These are phyloP conservation scores for Myopa tessellatipennis DNA, from an alignment of 2,888 invertebrate genomes.

Conservation along the genomic window DNA sequence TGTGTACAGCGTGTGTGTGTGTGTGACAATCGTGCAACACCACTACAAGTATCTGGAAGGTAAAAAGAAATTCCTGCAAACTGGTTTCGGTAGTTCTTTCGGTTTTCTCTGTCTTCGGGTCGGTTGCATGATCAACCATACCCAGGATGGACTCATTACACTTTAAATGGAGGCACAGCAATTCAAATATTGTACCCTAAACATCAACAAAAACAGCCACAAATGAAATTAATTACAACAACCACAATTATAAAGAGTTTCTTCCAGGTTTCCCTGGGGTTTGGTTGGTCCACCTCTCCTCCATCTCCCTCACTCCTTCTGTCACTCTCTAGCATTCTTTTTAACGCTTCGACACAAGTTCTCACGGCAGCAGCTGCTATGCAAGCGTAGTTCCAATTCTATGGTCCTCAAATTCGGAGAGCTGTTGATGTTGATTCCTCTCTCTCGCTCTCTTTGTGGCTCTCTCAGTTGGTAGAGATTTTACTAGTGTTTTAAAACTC, in stretches of 20 bases:
- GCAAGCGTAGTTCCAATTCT: conserved; percentile 5
- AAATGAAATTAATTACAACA: conserved; percentile 1
- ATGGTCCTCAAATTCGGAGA: background rate
- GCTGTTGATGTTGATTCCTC: background rate
- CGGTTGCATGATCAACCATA: conserved; percentile 30
- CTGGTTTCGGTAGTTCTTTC: background rate
- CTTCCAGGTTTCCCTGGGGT: too few relatives aligned
- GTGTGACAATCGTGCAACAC: too few relatives aligned
- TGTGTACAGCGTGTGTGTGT: too few relatives aligned
- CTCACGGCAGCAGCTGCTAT: too few relatives aligned
- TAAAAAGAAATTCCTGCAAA: background rate
- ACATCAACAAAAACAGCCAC: conserved; percentile 11
- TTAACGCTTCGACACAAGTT: too few relatives aligned
- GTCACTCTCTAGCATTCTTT: too few relatives aligned
- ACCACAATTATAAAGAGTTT: background rate
- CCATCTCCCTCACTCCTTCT: too few relatives aligned
- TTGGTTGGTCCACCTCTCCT: too few relatives aligned
- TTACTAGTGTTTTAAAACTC: background rate
- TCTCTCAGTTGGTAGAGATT: background rate
- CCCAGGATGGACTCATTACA: conserved; percentile 55
- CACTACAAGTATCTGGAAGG: background rate
- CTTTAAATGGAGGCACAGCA: conserved; percentile 47
- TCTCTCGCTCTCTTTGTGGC: background rate
- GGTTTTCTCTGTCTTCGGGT: conserved; percentile 45
- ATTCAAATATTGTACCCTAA: conserved; percentile 48